A percentile compares a stretch with the other conserved stretches of the same genome.
Evolutionary conservation across 2,888 invertebrate genomes (phyloP).

Genomic region (Diadegma fenestrale): DNA sequence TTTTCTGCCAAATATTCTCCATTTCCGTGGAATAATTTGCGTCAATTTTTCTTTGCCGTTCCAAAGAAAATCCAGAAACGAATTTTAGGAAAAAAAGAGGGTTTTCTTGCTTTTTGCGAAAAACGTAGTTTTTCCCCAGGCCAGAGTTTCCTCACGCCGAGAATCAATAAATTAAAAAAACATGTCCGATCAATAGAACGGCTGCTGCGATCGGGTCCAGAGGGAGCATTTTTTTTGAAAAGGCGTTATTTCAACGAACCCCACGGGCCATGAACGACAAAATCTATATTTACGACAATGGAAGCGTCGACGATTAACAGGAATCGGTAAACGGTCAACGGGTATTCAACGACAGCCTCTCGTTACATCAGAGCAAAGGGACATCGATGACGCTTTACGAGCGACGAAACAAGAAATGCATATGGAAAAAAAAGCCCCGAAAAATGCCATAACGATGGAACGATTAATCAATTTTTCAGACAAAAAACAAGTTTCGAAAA

Average conservation of each 20-base stretch:
- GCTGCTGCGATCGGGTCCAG: background rate
- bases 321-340: background rate
- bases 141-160: background rate
- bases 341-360: background rate
- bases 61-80: background rate
- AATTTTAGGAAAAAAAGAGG: background rate
- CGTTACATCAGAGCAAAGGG: too few relatives aligned
- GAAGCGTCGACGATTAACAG: background rate
- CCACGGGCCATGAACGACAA: background rate
- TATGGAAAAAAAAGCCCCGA: too few relatives aligned
- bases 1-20: background rate
- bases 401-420: too few relatives aligned
- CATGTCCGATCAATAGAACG: background rate
- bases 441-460: background rate
- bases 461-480: background rate
- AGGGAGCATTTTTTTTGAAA: background rate
- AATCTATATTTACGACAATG: background rate
- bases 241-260: background rate
- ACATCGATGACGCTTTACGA: too few relatives aligned
- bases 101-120: background rate
- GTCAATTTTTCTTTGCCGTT: background rate
- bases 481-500: background rate
- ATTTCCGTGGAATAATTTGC: background rate
- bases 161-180: background rate
- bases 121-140: background rate